These are phyloP conservation scores for Ctenoplectra terminalis DNA, from an alignment of 1,140 invertebrate species.

Conservation along the genomic window DNA sequence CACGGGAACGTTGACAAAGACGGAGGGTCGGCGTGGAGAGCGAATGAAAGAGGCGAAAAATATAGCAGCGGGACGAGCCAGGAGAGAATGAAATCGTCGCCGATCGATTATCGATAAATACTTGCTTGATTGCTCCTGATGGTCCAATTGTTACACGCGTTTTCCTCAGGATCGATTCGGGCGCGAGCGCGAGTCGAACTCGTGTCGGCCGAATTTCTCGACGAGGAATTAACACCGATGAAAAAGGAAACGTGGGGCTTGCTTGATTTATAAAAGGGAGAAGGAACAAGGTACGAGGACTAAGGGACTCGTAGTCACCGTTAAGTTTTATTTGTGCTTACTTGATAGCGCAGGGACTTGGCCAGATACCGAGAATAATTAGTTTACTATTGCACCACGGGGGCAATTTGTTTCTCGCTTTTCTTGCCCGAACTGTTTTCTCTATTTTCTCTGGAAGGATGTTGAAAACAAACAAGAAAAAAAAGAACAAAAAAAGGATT, in stretches of 20 bases:
- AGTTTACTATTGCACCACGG: slow-evolving; percentile 2
- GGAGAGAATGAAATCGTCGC: not conserved
- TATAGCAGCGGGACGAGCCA: not conserved
- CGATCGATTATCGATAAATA: slow-evolving; percentile 63
- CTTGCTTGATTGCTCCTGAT: not conserved
- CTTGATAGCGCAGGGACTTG: not conserved
- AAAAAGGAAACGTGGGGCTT: not conserved
- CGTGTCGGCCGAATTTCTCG: not conserved
- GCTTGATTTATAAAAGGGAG: not conserved
- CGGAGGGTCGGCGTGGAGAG: not conserved
- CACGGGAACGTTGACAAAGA: not conserved
- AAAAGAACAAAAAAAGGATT: not conserved
- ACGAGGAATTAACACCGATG: not conserved
- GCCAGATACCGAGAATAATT: slow-evolving; percentile 6
- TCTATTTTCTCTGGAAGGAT: not conserved
- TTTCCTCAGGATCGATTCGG: not conserved
- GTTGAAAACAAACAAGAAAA: too few relatives aligned
- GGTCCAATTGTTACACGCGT: slow-evolving; percentile 32
- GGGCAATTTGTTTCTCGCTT: not conserved
- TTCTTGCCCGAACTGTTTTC: too few relatives aligned
- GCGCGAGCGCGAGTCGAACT: not conserved
- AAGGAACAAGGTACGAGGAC: not conserved
- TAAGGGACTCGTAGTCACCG: slow-evolving; percentile 8
- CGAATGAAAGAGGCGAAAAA: not conserved
- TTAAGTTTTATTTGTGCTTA: slow-evolving; percentile 4